Percentiles rank a stretch among this genome's conserved stretches.
These are phyloP conservation scores for Mormyrus hasselquistii DNA, from an alignment of 2,797 vertebrate species.

Conservation along the genomic window DNA sequence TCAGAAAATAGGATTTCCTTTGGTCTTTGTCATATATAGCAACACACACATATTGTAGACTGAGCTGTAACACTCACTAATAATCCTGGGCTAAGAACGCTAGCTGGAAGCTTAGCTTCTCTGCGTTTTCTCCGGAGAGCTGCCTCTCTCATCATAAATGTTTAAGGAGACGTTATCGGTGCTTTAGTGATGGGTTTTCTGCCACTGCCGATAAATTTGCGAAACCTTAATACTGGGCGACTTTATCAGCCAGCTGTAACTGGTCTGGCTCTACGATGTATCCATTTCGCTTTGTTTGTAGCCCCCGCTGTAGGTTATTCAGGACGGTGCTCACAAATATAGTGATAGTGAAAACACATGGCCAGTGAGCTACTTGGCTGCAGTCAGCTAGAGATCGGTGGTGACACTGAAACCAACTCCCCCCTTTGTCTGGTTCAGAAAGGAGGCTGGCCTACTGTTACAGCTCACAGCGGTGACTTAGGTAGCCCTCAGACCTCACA, in stretches of 20 bases:
- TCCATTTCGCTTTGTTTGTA: neutral
- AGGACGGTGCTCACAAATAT: neutral
- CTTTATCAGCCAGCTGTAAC: neutral
- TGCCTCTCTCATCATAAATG: neutral
- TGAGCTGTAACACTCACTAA: neutral
- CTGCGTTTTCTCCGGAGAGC: neutral
- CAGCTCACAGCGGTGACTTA: neutral
- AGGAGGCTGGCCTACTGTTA: neutral
- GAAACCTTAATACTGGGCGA: neutral
- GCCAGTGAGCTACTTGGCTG: neutral
- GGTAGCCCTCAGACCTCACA: neutral
- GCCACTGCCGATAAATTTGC: neutral
- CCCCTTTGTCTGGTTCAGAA: neutral
- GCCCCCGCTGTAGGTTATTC: neutral
- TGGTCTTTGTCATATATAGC: neutral
- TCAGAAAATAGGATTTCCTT: neutral
- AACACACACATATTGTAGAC: neutral
- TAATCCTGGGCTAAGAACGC: neutral
- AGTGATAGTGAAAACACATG: neutral
- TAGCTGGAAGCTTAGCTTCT: neutral
- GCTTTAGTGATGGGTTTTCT: neutral
- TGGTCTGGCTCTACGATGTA: neutral
- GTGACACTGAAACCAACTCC: neutral
- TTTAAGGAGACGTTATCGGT: neutral
- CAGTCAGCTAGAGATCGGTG: neutral